Evolutionary conservation across 2,113 vertebrate genomes (phyloP).

Genomic region (Macrotis lagotis): DNA sequence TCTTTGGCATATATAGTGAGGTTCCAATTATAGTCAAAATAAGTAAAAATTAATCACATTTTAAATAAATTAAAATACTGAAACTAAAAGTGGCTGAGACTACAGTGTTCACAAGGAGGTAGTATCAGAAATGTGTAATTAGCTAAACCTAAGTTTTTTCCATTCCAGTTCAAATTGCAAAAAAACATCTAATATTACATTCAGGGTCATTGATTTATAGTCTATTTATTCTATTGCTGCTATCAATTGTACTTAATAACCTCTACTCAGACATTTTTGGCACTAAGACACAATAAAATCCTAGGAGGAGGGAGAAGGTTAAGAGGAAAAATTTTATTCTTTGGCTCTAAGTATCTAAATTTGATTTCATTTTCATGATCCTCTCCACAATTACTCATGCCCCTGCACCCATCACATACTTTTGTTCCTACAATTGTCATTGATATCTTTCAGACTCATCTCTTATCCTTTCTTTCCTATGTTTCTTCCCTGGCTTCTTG

Average conservation of each 20-base stretch:
- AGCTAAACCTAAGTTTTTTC: neutral
- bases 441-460: accelerated
- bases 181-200: neutral
- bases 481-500: neutral
- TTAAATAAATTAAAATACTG: neutral
- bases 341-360: neutral
- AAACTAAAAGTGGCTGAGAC: neutral
- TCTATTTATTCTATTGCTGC: conserved; percentile 5
- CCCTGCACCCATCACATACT: neutral
- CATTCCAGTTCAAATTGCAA: conserved; percentile 19
- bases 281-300: conserved; percentile 4
- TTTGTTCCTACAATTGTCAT: neutral
- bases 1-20: neutral
- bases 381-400: neutral
- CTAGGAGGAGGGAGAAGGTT: neutral
- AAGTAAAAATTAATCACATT: neutral
- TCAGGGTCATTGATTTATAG: neutral
- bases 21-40: neutral
- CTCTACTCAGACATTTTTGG: neutral
- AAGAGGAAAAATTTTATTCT: neutral
- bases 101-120: neutral
- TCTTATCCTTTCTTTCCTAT: neutral
- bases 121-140: neutral
- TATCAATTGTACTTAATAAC: neutral
- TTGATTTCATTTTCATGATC: neutral